Evolutionary conservation across 2,113 vertebrate genomes (phyloP).

Genomic region (Mystacornis crossleyi): DNA sequence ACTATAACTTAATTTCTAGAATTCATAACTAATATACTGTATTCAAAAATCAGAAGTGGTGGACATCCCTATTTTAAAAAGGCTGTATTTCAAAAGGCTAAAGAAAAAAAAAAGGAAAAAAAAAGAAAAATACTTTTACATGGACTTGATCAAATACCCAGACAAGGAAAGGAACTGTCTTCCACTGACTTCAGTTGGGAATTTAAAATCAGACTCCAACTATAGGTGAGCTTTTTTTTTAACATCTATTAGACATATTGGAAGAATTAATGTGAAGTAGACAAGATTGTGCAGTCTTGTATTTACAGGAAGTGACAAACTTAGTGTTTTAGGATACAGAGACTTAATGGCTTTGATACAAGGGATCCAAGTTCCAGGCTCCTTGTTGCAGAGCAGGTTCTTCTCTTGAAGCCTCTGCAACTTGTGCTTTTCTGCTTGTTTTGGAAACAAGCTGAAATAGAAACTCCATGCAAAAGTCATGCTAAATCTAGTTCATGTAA

Average conservation of each 20-base stretch:
- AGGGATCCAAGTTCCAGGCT: background rate
- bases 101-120: background rate
- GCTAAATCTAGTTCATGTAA: background rate
- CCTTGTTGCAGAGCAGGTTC: background rate
- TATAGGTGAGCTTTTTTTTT: background rate
- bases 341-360: background rate
- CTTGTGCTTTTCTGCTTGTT: background rate
- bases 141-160: background rate
- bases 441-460: background rate
- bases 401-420: background rate
- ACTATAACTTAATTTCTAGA: background rate
- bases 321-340: background rate
- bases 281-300: background rate
- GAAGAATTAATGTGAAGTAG: background rate
- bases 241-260: background rate
- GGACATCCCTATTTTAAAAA: background rate
- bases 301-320: background rate
- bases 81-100: background rate
- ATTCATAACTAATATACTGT: background rate
- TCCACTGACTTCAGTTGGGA: background rate
- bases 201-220: background rate
- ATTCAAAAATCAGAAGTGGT: background rate
- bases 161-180: background rate
- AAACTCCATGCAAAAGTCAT: background rate
- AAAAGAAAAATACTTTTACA: background rate